Conservation (phyloP, 1,140 invertebrate species). For the Tenebrio molitor region DNA sequence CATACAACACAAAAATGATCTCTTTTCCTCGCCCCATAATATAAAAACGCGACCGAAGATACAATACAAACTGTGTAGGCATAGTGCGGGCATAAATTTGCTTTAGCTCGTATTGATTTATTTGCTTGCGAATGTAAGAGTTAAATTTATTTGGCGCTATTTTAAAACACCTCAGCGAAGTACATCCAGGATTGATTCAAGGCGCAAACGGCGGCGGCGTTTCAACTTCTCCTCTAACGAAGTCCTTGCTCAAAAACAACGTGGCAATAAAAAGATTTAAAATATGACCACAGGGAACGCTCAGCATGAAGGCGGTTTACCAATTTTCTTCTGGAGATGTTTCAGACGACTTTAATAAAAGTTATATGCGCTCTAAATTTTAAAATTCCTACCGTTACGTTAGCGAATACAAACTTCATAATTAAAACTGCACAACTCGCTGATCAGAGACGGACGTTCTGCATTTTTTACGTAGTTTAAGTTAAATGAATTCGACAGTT, state of each 20-base stretch:
- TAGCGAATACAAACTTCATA: constrained; percentile 16
- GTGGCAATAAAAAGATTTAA: constrained; percentile 38
- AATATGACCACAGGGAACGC: constrained; percentile 35
- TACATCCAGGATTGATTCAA: constrained; percentile 13
- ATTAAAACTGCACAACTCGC: too few species aligned
- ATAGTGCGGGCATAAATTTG: constrained; percentile 16
- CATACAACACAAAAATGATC: constrained; percentile 12
- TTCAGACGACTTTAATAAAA: constrained; percentile 37
- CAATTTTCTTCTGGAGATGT: constrained; percentile 35
- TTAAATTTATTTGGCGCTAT: neutral
- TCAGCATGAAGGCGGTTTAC: constrained; percentile 36
- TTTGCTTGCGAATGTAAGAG: neutral
- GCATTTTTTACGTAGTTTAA: too few species aligned
- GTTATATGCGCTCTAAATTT: constrained; percentile 33
- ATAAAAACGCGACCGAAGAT: constrained; percentile 12
- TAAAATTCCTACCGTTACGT: neutral
- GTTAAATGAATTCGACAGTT: too few species aligned
- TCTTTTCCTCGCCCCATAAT: constrained; percentile 12
- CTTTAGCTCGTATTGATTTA: constrained; percentile 8
- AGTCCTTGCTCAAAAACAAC: constrained; percentile 28
- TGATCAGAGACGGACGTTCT: too few species aligned
- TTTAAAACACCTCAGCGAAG: neutral
- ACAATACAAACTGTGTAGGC: constrained; percentile 12
- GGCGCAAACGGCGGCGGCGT: neutral
- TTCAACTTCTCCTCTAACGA: constrained; percentile 30